phyloP scores from a whole-genome alignment of 2,113 vertebrate species.

The Phalacrocorax pelagicus region DNA sequence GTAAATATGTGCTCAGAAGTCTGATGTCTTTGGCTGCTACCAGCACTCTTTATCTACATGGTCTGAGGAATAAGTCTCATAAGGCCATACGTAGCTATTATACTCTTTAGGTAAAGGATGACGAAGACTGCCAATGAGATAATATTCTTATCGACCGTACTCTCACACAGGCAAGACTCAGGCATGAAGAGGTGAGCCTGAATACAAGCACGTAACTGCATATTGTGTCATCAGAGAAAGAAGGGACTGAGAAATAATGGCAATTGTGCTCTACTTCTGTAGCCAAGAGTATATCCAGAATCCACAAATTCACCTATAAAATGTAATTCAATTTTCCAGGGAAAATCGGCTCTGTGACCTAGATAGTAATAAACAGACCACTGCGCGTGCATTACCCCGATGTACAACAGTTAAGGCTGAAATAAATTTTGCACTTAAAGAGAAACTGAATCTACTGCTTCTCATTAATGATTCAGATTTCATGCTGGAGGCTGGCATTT shows the following conservation, averaged over 20 bases:
- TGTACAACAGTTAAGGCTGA: not conserved
- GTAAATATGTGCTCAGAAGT: not conserved
- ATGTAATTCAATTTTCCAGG: not conserved
- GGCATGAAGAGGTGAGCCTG: not conserved
- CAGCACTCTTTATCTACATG: not conserved
- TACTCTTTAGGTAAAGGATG: not conserved
- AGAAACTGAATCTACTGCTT: not conserved
- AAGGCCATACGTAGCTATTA: not conserved
- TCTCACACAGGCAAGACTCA: not conserved
- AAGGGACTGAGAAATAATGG: not conserved
- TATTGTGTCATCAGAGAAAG: not conserved
- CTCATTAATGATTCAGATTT: not conserved
- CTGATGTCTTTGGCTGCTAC: not conserved
- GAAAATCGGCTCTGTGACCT: not conserved
- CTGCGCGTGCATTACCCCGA: not conserved
- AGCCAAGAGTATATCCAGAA: not conserved
- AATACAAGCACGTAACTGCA: rapidly evolving
- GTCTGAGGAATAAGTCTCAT: not conserved
- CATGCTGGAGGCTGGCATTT: not conserved
- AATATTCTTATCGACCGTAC: not conserved
- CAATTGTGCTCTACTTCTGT: not conserved
- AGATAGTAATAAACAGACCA: not conserved
- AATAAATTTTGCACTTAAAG: not conserved
- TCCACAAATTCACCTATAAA: not conserved
- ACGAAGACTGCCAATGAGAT: not conserved